A percentile compares a stretch with the other conserved stretches of the same genome.
Evolutionary conservation across 2,113 vertebrate species (phyloP).

Genomic region (Microtus richardsoni): DNA sequence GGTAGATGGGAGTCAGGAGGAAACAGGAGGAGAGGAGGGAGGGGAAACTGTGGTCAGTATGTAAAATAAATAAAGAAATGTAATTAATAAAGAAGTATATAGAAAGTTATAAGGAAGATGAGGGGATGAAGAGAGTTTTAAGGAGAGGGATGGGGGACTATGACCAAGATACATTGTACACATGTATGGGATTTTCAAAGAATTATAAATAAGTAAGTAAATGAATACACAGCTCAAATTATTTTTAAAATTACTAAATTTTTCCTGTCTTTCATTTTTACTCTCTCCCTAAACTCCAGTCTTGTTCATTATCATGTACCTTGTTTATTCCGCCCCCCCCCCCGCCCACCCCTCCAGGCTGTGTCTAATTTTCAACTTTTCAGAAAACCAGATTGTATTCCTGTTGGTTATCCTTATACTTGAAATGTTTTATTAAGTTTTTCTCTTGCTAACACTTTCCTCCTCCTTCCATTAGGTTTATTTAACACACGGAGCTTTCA

Average conservation of each 20-base stretch:
- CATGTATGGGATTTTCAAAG: neutral
- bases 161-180: neutral
- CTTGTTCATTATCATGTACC: neutral
- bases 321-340: neutral
- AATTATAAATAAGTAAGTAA: neutral
- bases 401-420: neutral
- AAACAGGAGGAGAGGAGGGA: too few species aligned
- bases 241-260: neutral
- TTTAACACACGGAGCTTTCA: neutral
- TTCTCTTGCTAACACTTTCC: neutral
- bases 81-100: neutral
- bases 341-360: neutral
- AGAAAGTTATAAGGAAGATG: neutral
- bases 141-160: neutral
- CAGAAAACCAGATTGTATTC: neutral
- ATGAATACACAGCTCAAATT: neutral
- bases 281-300: neutral
- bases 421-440: neutral
- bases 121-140: neutral
- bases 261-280: neutral
- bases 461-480: neutral
- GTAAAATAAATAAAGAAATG: too few species aligned
- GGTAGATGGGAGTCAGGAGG: too few species aligned
- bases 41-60: too few species aligned
- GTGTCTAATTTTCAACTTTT: conserved; percentile 2